These are phyloP conservation scores for Tenthredo mesomela DNA, from an alignment of 2,888 invertebrate species.

Conservation along the genomic window DNA sequence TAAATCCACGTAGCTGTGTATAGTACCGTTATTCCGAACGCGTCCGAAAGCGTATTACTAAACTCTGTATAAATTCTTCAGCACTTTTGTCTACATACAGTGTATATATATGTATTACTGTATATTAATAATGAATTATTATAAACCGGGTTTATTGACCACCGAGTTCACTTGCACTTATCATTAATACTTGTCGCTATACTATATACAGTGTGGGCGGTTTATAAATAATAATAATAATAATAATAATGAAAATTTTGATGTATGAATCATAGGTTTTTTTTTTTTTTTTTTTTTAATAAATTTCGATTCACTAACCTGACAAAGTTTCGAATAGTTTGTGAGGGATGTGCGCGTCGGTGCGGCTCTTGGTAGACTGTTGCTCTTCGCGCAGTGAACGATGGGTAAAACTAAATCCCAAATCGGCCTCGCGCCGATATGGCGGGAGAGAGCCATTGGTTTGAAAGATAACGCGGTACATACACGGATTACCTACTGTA, in stretches of 20 bases:
- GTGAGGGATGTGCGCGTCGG: slow-evolving; percentile 33
- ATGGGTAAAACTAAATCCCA: not conserved
- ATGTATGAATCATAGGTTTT: not conserved
- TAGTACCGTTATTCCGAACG: not conserved
- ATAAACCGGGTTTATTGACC: not conserved
- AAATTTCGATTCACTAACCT: slow-evolving; percentile 22
- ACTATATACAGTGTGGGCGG: not conserved
- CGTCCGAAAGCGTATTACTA: not conserved
- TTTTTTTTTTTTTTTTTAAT: too few relatives aligned
- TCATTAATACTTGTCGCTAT: not conserved
- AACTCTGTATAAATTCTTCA: not conserved
- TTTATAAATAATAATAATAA: not conserved
- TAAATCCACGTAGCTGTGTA: not conserved
- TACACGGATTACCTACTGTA: not conserved
- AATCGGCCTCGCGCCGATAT: not conserved
- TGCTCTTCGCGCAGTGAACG: not conserved
- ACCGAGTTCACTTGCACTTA: slow-evolving; percentile 1
- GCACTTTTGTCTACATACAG: not conserved
- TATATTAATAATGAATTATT: not conserved
- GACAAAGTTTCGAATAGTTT: slow-evolving; percentile 26
- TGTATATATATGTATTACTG: not conserved
- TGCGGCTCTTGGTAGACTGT: slow-evolving; percentile 29
- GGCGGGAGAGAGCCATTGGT: not conserved
- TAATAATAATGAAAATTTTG: too few relatives aligned
- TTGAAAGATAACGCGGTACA: not conserved